Evolutionary conservation across 2,888 invertebrate genomes (phyloP).

Genomic region (Mythimna loreyi): DNA sequence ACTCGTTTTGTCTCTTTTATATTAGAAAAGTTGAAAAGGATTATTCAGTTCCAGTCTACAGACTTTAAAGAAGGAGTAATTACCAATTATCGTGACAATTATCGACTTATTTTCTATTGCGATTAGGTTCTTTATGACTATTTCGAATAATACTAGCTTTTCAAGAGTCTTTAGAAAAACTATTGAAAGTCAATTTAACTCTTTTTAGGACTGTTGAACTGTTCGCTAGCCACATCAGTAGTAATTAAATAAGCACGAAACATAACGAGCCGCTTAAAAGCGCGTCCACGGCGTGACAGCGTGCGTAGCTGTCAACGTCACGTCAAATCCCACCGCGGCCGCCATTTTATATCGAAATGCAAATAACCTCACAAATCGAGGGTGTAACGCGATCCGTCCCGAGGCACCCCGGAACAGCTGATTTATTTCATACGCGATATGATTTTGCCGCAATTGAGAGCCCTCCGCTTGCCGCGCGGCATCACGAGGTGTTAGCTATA

Average conservation of each 20-base stretch:
- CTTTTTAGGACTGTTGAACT: background rate
- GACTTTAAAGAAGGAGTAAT: slow-evolving; percentile 5
- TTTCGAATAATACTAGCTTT: background rate
- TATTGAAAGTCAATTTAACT: background rate
- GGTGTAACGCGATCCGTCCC: slow-evolving; percentile 86
- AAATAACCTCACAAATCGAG: slow-evolving; percentile 86
- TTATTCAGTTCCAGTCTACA: slow-evolving; percentile 31
- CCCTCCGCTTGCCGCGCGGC: slow-evolving; percentile 70
- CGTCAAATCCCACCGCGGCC: slow-evolving; percentile 81
- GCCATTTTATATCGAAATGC: slow-evolving; percentile 87
- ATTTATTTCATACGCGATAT: slow-evolving; percentile 89
- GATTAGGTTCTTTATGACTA: slow-evolving; percentile 1
- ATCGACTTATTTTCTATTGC: slow-evolving; percentile 6
- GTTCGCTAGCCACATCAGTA: slow-evolving; percentile 42
- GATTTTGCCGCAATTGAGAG: slow-evolving; percentile 86
- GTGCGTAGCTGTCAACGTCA: slow-evolving; percentile 85
- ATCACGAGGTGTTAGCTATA: slow-evolving; percentile 67
- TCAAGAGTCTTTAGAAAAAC: background rate
- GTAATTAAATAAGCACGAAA: slow-evolving; percentile 72
- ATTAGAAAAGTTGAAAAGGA: slow-evolving; percentile 40
- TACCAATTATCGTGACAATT: slow-evolving; percentile 12
- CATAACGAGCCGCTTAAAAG: slow-evolving; percentile 72
- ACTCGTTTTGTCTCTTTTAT: slow-evolving; percentile 40
- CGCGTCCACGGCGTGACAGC: slow-evolving; percentile 74
- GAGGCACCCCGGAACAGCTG: slow-evolving; percentile 81